Conservation (phyloP, 2,888 invertebrate genomes). For the Heteropelma amictum region DNA sequence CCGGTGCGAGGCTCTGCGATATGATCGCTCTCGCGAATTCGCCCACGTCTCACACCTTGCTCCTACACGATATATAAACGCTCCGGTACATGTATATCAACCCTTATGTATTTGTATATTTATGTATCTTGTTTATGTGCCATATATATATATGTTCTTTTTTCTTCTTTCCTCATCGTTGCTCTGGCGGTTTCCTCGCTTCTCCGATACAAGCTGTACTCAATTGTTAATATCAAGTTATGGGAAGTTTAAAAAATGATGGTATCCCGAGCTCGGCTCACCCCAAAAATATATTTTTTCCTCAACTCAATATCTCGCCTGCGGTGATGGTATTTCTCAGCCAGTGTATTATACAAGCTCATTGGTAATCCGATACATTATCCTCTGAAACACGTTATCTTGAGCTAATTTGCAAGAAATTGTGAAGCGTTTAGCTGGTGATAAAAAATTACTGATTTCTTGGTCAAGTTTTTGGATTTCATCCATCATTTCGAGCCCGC, state of each 20-base stretch:
- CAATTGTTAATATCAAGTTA: constrained; percentile 76
- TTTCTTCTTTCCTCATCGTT: constrained; percentile 12
- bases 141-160: too few species aligned
- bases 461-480: too few species aligned
- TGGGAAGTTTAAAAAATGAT: constrained; percentile 75
- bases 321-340: background rate
- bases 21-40: constrained; percentile 31
- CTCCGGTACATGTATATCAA: background rate
- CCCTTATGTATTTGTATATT: background rate
- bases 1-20: constrained; percentile 56
- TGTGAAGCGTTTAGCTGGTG: too few species aligned
- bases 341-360: too few species aligned
- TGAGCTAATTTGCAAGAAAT: too few species aligned
- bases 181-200: background rate
- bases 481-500: too few species aligned
- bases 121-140: background rate
- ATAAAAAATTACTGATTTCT: too few species aligned
- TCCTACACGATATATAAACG: background rate
- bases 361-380: too few species aligned
- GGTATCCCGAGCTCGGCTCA: constrained; percentile 56
- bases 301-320: constrained; percentile 8
- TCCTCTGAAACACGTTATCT: too few species aligned
- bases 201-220: constrained; percentile 56
- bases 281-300: constrained; percentile 37
- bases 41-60: constrained; percentile 3